Evolutionary conservation across 23 tunicate species (phyloP).

Genomic region (Styela plicata): DNA sequence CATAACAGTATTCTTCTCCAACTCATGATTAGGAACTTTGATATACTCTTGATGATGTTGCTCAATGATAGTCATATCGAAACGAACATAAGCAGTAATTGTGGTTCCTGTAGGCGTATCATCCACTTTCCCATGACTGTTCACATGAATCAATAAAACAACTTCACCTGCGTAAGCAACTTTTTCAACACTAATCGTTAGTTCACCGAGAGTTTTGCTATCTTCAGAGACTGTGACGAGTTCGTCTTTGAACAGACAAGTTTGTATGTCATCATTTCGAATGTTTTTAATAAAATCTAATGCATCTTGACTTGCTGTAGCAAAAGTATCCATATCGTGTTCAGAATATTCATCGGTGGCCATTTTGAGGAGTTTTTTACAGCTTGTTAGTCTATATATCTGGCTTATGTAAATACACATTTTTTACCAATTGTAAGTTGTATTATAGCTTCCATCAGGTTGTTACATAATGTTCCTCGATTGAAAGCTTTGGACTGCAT

Average conservation of each 20-base stretch:
- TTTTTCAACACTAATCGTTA: conserved; percentile 39
- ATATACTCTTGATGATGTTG: conserved; percentile 69
- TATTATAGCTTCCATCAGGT: no score
- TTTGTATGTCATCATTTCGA: not conserved
- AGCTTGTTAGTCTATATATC: no score
- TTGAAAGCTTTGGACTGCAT: no score
- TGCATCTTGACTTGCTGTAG: conserved; percentile 10
- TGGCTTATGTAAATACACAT: no score
- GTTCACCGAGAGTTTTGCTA: conserved; percentile 62
- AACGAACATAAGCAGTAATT: conserved; percentile 47
- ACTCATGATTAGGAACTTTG: conserved; percentile 66
- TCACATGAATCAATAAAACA: conserved; percentile 44
- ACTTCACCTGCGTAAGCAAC: conserved; percentile 31
- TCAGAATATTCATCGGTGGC: no score
- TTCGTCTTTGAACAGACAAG: conserved; percentile 63
- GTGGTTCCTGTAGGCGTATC: conserved; percentile 45
- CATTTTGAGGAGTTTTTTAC: no score
- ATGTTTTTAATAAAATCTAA: conserved; percentile 19
- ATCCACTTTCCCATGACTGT: conserved; percentile 61
- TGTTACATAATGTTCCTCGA: no score
- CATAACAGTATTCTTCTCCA: conserved; percentile 71
- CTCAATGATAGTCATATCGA: conserved; percentile 35
- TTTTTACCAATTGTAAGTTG: no score
- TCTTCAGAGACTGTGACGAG: conserved; percentile 53
- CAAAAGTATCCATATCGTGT: not conserved